Evolutionary conservation across 2,797 vertebrate species (phyloP).

Genomic region (Premnoplex brunnescens): DNA sequence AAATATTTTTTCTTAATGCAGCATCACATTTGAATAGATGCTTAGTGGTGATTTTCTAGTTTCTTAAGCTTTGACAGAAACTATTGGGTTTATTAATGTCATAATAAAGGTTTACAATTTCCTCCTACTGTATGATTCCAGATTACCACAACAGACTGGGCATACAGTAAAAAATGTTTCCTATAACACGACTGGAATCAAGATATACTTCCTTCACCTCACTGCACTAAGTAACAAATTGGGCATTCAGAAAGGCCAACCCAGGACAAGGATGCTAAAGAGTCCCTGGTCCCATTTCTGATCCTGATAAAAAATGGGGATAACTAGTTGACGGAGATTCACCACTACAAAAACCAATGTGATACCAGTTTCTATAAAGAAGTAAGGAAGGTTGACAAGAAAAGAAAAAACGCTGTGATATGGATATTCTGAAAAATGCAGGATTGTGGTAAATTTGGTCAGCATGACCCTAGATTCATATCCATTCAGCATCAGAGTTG

Average conservation of each 20-base stretch:
- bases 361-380: background rate
- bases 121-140: background rate
- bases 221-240: background rate
- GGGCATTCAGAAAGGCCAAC: background rate
- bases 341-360: background rate
- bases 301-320: background rate
- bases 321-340: background rate
- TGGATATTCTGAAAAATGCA: background rate
- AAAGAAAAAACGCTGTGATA: background rate
- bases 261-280: background rate
- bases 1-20: background rate
- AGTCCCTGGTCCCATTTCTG: background rate
- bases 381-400: background rate
- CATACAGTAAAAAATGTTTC: background rate
- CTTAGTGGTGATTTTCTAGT: background rate
- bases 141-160: background rate
- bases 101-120: slow-evolving; percentile 16
- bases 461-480: background rate
- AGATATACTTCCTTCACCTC: background rate
- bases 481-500: background rate
- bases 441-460: background rate
- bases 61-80: slow-evolving; percentile 5
- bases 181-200: background rate
- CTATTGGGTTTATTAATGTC: background rate
- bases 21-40: background rate